Base-by-base conservation (phyloP, 2,888 invertebrate genomes). In the Pasiphila rectangulata region DNA sequence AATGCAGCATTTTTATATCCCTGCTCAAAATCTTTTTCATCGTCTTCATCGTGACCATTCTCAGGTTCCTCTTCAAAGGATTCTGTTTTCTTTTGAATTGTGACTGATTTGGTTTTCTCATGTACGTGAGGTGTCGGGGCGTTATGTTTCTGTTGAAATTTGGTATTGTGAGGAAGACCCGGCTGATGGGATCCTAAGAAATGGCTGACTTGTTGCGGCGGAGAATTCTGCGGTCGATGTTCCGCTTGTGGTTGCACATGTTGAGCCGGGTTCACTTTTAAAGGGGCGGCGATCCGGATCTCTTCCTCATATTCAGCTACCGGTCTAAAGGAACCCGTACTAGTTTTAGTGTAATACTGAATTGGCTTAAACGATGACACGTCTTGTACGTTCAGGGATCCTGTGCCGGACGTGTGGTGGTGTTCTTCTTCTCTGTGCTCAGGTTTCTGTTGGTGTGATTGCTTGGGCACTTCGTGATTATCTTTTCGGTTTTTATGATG, bases 11-110 rank as follows among this genome's bases (percentile, higher is more conserved):
- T 69, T 61, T 84, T 78, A 42, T 89, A 89, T 1, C 79, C 81
- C 36, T 80, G 81, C 55, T 89, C 87, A 56, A 89, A 89, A 51
- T 85, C 79, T 61, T 89, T 78, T 59, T 89, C 89, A 29, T 70
- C 81, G 39, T 86, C 82, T 56, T 80, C 79, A 48, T 83, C 80
- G n/a, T 74, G 69, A 15, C 74, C 71, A 0, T 76, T 72, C 17
- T 72, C 75, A 37, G 76, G 64, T 54, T 83, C 72, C 56, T 82
- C 81, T 10, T 74, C 65, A 36, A 70, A 67, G 17, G 78, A 74
- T 44, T 68, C 69, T 0, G 75, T 63, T 62, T 84, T 82, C 25
- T 77, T 79, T 47, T 82, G 72, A 23, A 82, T 77, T 38, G 81
- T 76, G 15, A 83, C 69, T 12, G 67, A 74, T 61, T 83, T 80